These are phyloP conservation scores for Cyclargus thomasi DNA, from an alignment of 1,140 invertebrate species.

Conservation along the genomic window DNA sequence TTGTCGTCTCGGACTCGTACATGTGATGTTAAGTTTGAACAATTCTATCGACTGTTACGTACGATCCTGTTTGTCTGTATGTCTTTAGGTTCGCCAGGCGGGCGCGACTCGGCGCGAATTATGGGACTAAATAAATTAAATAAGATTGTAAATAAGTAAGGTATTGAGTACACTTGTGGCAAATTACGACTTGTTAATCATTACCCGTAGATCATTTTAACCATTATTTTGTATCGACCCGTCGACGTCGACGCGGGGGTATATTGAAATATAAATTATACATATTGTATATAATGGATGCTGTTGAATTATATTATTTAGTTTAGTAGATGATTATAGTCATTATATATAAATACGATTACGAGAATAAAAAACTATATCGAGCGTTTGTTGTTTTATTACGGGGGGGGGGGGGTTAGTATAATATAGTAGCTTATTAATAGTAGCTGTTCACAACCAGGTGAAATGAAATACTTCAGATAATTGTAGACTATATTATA, in stretches of 20 bases:
- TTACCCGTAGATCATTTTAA: slow-evolving; percentile 53
- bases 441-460: no score
- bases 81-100: no score
- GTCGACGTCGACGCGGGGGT: slow-evolving; percentile 21
- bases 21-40: slow-evolving; percentile 26
- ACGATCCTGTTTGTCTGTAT: not conserved
- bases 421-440: no score
- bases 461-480: no score
- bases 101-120: slow-evolving; percentile 52
- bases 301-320: slow-evolving; percentile 74
- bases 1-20: not conserved
- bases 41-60: slow-evolving; percentile 25
- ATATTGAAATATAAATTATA: slow-evolving; percentile 54
- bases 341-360: slow-evolving; percentile 70
- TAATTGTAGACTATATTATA: no score
- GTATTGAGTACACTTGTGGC: slow-evolving; percentile 59
- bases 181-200: slow-evolving; percentile 70
- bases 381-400: slow-evolving; percentile 39
- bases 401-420: no score
- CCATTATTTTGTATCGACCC: slow-evolving; percentile 52
- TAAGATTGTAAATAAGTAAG: slow-evolving; percentile 72
- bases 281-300: slow-evolving; percentile 71
- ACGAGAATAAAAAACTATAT: slow-evolving; percentile 69
- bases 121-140: slow-evolving; percentile 68
- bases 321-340: slow-evolving; percentile 73